Percentiles rank a stretch among this genome's conserved stretches.
Conservation (phyloP, 2,797 vertebrate genomes). For the Erpetoichthys calabaricus region DNA sequence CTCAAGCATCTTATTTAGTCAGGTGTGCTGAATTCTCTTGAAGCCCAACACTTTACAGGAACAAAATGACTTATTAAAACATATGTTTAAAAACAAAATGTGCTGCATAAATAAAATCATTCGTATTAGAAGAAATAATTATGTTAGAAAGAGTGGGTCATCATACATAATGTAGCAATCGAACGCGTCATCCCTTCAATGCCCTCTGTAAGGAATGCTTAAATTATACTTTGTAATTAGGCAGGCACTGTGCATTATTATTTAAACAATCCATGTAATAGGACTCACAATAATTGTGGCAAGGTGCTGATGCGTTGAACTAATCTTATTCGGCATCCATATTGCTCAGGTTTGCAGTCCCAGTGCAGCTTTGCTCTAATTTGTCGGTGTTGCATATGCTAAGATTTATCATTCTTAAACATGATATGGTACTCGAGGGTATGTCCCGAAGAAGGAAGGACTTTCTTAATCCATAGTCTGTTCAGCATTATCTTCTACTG, state of each 20-base stretch:
- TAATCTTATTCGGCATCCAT: conserved; percentile 10
- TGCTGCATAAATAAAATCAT: conserved; percentile 64
- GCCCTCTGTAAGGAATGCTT: conserved; percentile 58
- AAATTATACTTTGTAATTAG: conserved; percentile 61
- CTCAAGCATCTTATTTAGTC: conserved; percentile 75
- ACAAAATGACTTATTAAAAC: conserved; percentile 74
- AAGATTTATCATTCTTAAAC: conserved; percentile 4
- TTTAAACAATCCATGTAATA: conserved; percentile 12
- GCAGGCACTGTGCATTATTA: conserved; percentile 57
- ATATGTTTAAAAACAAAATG: conserved; percentile 56
- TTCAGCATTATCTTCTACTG: conserved; percentile 2
- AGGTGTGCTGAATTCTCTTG: conserved; percentile 66
- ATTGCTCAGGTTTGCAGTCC: neutral
- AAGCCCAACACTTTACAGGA: conserved; percentile 53
- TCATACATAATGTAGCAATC: conserved; percentile 59
- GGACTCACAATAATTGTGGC: conserved; percentile 1
- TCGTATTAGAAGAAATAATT: too few relatives aligned
- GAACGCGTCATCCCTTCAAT: conserved; percentile 52
- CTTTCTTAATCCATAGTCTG: neutral
- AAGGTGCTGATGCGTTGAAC: conserved; percentile 1
- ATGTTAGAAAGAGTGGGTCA: conserved; percentile 35
- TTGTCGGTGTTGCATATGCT: neutral
- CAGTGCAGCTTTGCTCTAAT: neutral
- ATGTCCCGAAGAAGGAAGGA: neutral
- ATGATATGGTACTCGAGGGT: conserved; percentile 1